A percentile compares a stretch with the other conserved stretches of the same genome.
Conservation (phyloP, 2,888 invertebrate species). For the Caenorhabditis imperialis region DNA sequence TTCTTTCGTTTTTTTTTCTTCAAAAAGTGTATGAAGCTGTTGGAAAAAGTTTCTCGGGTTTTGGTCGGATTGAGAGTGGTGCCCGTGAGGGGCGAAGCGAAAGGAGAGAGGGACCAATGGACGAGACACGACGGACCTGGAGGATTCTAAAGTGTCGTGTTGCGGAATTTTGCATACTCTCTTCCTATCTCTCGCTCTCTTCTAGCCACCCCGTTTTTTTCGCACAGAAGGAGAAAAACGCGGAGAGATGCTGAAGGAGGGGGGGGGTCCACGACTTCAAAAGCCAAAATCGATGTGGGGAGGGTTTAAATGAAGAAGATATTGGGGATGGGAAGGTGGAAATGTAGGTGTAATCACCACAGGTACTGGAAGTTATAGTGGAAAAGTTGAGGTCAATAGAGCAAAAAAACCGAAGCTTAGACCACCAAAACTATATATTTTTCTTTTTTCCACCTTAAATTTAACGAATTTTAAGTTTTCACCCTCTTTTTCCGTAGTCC, state of each 20-base stretch:
- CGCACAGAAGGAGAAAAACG: constrained; percentile 10
- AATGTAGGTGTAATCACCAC: neutral
- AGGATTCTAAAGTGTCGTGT: constrained; percentile 54
- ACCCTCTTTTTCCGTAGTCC: too few relatives aligned
- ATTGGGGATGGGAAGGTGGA: constrained; percentile 6
- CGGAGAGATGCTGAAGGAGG: constrained; percentile 17
- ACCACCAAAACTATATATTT: neutral
- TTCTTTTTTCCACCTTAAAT: neutral
- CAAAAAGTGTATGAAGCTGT: too few relatives aligned
- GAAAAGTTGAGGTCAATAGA: too few relatives aligned
- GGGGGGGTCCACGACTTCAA: constrained; percentile 31
- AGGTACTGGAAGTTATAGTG: neutral
- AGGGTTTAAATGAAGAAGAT: neutral
- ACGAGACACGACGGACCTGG: constrained; percentile 48
- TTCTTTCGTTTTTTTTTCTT: neutral
- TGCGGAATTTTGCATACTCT: constrained; percentile 55
- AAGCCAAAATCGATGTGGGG: constrained; percentile 36
- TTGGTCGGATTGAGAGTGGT: constrained; percentile 6
- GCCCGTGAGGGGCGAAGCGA: constrained; percentile 6
- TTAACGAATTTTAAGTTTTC: neutral
- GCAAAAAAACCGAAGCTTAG: too few relatives aligned
- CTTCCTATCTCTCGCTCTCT: constrained; percentile 42
- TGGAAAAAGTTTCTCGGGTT: constrained; percentile 49
- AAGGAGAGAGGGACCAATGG: constrained; percentile 36
- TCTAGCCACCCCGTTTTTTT: neutral